These are phyloP conservation scores for Capra hircus DNA, from an alignment of 2,113 vertebrate species.

Conservation along the genomic window DNA sequence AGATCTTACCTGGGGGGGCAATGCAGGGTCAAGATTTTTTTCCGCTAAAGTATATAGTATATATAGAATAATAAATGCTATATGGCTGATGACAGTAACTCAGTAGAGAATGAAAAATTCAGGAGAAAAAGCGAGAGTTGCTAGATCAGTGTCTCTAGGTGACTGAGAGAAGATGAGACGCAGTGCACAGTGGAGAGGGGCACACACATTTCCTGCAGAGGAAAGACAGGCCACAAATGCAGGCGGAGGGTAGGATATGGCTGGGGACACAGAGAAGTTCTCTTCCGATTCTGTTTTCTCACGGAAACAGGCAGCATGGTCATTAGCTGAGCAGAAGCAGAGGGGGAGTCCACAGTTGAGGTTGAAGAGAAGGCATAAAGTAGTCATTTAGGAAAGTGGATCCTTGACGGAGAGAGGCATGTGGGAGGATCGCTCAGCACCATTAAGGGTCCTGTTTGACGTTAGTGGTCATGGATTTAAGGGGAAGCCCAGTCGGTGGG, in stretches of 20 bases:
- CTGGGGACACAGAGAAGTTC: background rate
- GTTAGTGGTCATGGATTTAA: background rate
- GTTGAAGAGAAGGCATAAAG: background rate
- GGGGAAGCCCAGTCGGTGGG: background rate
- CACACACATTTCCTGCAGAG: background rate
- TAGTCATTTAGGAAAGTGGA: background rate
- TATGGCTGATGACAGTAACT: background rate
- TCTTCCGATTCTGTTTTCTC: background rate
- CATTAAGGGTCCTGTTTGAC: no score
- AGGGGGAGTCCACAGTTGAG: background rate
- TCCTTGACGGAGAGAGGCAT: background rate
- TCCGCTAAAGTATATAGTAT: accelerated
- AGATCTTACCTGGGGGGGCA: background rate
- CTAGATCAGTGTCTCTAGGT: background rate
- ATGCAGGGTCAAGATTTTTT: background rate
- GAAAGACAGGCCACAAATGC: background rate
- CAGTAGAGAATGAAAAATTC: background rate
- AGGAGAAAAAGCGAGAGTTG: background rate
- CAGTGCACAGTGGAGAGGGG: background rate
- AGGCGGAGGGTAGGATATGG: no score
- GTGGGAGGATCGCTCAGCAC: background rate
- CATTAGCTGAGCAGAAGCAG: background rate
- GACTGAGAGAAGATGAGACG: background rate
- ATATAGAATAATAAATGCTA: background rate
- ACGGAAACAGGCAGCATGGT: background rate